Conservation (phyloP, 92 coral and sea anemone species). For the Umimayanthus chanpuru region DNA sequence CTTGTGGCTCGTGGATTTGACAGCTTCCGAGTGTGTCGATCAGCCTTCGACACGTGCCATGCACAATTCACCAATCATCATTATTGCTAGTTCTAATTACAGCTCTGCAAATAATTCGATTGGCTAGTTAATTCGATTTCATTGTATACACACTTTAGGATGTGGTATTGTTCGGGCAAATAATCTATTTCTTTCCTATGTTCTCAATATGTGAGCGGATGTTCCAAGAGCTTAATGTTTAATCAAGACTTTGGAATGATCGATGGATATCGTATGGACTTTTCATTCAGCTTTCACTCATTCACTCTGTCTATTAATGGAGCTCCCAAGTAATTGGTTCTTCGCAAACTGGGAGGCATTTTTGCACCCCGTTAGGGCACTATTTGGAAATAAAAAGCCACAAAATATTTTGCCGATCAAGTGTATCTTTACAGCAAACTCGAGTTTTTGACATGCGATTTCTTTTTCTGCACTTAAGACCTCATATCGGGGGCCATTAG, state of each 20-base stretch:
- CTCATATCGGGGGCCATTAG: constrained; percentile 38
- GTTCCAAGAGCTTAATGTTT: constrained; percentile 22
- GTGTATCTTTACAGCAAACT: neutral
- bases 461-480: constrained; percentile 17
- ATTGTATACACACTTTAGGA: constrained; percentile 68
- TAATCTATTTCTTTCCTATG: constrained; percentile 56
- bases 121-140: constrained; percentile 74
- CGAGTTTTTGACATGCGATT: neutral
- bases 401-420: neutral
- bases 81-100: constrained; percentile 75
- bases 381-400: constrained; percentile 15
- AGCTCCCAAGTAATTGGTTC: neutral
- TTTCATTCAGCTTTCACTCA: constrained; percentile 23
- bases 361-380: constrained; percentile 21
- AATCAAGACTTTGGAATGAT: constrained; percentile 40
- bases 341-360: neutral
- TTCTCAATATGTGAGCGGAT: constrained; percentile 39
- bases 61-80: constrained; percentile 66
- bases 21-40: constrained; percentile 63
- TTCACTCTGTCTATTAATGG: constrained; percentile 24
- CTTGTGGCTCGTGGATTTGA: constrained; percentile 56
- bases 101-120: constrained; percentile 68
- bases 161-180: constrained; percentile 58
- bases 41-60: constrained; percentile 68
- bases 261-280: constrained; percentile 22